These are phyloP conservation scores for Amblyopsis rosae DNA, from an alignment of 2,113 vertebrate genomes.

Conservation along the genomic window DNA sequence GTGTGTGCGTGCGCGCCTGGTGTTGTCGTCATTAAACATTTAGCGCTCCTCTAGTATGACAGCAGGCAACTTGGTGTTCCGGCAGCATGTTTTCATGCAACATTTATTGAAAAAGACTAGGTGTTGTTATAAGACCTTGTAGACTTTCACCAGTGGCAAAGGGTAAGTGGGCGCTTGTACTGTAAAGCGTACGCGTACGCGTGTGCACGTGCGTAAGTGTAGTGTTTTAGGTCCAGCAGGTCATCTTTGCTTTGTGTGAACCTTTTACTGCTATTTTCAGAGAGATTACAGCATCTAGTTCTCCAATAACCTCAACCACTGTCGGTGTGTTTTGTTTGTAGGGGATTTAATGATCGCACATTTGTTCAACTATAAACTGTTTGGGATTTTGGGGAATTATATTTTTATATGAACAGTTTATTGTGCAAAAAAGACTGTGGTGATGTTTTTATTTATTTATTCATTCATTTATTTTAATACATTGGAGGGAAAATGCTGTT, in stretches of 20 bases:
- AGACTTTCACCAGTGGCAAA: constrained; percentile 86
- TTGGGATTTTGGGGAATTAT: background rate
- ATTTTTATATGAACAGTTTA: background rate
- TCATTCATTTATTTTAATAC: background rate
- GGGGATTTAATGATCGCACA: background rate
- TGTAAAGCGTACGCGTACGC: constrained; percentile 18
- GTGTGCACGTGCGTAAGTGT: constrained; percentile 27
- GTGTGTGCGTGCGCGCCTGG: constrained; percentile 81
- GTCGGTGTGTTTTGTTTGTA: constrained; percentile 3
- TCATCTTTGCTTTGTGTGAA: constrained; percentile 42
- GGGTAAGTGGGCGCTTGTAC: constrained; percentile 82
- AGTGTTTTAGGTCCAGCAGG: constrained; percentile 48
- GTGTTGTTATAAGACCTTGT: constrained; percentile 84
- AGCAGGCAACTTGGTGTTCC: constrained; percentile 91
- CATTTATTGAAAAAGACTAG: constrained; percentile 93
- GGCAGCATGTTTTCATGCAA: constrained; percentile 93
- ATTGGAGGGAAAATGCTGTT: background rate
- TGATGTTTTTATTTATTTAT: background rate
- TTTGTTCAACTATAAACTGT: background rate
- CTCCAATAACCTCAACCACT: constrained; percentile 19
- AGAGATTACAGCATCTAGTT: background rate
- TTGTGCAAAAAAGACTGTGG: background rate
- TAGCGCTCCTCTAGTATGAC: constrained; percentile 90
- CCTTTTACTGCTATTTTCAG: constrained; percentile 12
- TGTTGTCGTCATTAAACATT: constrained; percentile 99